Base-by-base conservation (phyloP, 2,113 vertebrate genomes). In the Mustela nigripes region DNA sequence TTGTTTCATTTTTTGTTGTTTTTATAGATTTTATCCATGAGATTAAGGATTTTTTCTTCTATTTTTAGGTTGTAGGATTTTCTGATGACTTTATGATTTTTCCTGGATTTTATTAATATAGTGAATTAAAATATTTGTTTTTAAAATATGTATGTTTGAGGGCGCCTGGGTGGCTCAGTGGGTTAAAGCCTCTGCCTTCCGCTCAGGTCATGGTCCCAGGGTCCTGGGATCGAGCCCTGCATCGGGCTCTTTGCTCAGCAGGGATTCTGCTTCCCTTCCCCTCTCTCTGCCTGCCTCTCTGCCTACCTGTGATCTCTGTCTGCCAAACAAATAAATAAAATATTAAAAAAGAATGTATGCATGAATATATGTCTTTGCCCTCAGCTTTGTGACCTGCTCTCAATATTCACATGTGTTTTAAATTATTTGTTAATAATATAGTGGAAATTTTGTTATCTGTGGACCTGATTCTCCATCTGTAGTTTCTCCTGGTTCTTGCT, bases 391-490 rank as follows among this genome's bases (percentile, higher is more conserved):
- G 79, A 58, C 48, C 36, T 36, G 36, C 62, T 69, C 31, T 67
- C 31, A 48, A 69, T 60, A 91, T 48, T 91, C 36, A 36, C 36
- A 69, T 24, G 8, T 39, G 16, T 85, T 8, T 42, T 67, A 63
- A 73, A 62, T 93, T 58, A 87, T 36, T 67, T 79, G 31, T 58
- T 78, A 84, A 78, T 60, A 84, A 78, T 45, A 36, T 45, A 78
- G 67, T 79, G 50, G 79, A 91, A 91, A 85, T 81, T 86, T 91
- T 74, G 69, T 11, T 83, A 56, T 48, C 50, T 76, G 42, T 69
- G 3, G 26, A n/a, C 7, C n/a, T 89, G 36, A 76, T 69, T 69
- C 53, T 69, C n/a, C 33, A 16, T 90, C 84, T 88, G 39, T 24
- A 62, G 21, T 65, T 80, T 85, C 85, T 73, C 56, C 19, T 84